phyloP scores from a whole-genome alignment of 1,140 invertebrate genomes.

The Bombus pyrosoma region DNA sequence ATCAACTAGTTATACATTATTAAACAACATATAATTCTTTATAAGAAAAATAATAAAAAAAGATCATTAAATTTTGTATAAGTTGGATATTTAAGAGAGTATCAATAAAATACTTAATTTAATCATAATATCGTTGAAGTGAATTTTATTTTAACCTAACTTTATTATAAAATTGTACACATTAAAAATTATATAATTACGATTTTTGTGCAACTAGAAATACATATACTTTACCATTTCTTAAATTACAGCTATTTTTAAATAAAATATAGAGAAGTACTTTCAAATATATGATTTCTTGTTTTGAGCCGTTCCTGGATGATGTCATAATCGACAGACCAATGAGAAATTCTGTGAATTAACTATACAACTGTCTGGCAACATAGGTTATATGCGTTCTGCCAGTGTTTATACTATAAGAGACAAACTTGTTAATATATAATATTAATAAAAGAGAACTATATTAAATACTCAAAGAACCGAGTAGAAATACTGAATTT shows the following conservation, averaged over 20 bases:
- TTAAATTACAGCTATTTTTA: not conserved
- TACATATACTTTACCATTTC: not conserved
- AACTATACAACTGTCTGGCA: conserved; percentile 61
- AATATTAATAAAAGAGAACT: conserved; percentile 15
- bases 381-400: conserved; percentile 4
- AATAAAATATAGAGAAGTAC: not conserved
- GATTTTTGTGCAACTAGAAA: not conserved
- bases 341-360: conserved; percentile 61
- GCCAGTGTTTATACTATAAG: not conserved
- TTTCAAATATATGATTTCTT: conserved; percentile 12
- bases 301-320: conserved; percentile 60
- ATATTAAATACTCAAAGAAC: not conserved
- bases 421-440: not conserved
- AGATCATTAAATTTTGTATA: not conserved
- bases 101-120: not conserved
- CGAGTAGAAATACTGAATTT: not conserved
- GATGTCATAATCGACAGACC: conserved; percentile 64
- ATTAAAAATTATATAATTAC: not conserved
- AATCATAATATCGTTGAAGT: not conserved
- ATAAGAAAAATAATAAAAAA: not conserved
- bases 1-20: not conserved
- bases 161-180: not conserved
- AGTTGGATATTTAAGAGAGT: not conserved
- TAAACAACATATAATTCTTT: not conserved
- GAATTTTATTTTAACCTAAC: not conserved